Percentiles rank a stretch among this genome's conserved stretches.
Conservation (phyloP, 1,140 invertebrate genomes). For the Drosophila nebulosa region DNA sequence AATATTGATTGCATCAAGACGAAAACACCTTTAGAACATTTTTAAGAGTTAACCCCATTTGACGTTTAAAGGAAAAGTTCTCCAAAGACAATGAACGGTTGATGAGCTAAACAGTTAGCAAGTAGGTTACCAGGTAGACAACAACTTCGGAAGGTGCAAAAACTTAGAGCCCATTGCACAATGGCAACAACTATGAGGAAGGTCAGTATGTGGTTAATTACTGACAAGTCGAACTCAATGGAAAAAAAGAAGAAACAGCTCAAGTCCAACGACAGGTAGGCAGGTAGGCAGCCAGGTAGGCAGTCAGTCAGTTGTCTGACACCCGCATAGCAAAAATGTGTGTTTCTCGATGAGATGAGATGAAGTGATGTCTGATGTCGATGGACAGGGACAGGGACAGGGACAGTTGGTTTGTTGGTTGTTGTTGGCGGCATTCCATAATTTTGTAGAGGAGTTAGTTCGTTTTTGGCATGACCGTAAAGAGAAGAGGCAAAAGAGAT, state of each 20-base stretch:
- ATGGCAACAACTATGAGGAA: conserved; percentile 38
- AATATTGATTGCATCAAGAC: too few relatives aligned
- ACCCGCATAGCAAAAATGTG: not conserved
- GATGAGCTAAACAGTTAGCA: conserved; percentile 1
- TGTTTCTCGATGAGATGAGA: not conserved
- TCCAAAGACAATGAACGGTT: not conserved
- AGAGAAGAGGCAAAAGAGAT: conserved; percentile 25
- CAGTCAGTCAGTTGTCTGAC: conserved; percentile 8
- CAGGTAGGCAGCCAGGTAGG: not conserved
- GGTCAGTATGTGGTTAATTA: conserved; percentile 68
- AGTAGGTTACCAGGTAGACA: not conserved
- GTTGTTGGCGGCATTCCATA: conserved; percentile 53
- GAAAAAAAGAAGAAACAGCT: not conserved
- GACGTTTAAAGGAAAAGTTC: not conserved
- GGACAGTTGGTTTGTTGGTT: not conserved
- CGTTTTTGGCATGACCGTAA: conserved; percentile 8
- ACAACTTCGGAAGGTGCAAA: not conserved
- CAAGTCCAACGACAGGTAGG: not conserved
- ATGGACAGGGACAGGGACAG: not conserved
- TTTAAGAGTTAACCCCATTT: not conserved
- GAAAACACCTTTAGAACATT: not conserved
- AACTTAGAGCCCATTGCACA: not conserved
- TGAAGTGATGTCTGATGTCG: not conserved
- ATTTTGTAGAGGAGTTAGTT: conserved; percentile 34
- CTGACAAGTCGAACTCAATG: conserved; percentile 20